Conservation (phyloP, 2,888 invertebrate species). For the Ennomos quercinarius region DNA sequence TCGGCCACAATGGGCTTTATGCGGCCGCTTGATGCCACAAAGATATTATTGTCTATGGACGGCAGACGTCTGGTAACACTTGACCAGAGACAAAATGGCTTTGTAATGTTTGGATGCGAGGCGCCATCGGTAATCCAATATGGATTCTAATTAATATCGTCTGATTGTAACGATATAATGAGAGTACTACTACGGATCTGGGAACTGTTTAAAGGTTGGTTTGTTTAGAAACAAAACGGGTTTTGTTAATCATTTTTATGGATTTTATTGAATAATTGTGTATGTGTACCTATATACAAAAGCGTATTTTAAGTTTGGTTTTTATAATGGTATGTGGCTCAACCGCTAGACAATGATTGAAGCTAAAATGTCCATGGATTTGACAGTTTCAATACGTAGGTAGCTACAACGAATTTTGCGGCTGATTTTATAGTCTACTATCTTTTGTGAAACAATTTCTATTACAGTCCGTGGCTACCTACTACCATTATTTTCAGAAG, state of each 20-base stretch:
- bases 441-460: too few relatives aligned
- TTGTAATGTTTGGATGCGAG: conserved; percentile 76
- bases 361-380: too few relatives aligned
- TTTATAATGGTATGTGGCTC: too few relatives aligned
- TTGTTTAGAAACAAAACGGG: conserved; percentile 17
- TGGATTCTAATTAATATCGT: conserved; percentile 47
- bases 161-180: conserved; percentile 44
- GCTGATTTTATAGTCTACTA: too few relatives aligned
- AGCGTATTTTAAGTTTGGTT: too few relatives aligned
- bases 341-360: too few relatives aligned
- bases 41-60: conserved; percentile 79
- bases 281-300: too few relatives aligned
- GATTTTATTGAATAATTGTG: too few relatives aligned
- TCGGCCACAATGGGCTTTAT: conserved; percentile 81
- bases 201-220: conserved; percentile 23
- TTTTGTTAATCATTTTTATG: conserved; percentile 6
- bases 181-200: conserved; percentile 12
- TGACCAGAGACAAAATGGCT: conserved; percentile 84
- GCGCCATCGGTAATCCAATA: conserved; percentile 82
- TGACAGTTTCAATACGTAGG: too few relatives aligned
- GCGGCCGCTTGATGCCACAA: conserved; percentile 69
- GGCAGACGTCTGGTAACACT: conserved; percentile 83
- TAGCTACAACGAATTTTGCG: too few relatives aligned
- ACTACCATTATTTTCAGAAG: too few relatives aligned
- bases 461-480: too few relatives aligned